Evolutionary conservation across 2,113 vertebrate genomes (phyloP).

Genomic region (Ageneiosus marmoratus): DNA sequence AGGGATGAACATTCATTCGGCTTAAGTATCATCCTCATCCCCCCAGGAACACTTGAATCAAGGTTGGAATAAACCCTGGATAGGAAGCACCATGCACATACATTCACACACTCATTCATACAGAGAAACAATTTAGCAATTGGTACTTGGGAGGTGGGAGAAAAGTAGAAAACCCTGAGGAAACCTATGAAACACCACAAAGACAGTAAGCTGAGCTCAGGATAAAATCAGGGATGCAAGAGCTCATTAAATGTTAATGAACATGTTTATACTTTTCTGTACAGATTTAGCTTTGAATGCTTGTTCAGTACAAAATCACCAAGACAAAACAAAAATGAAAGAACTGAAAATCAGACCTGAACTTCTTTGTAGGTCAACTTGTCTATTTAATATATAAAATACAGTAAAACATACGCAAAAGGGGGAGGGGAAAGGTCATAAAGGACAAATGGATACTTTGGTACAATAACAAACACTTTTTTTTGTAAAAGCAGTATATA

Average conservation of each 20-base stretch:
- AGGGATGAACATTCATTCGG: neutral
- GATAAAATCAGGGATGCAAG: neutral
- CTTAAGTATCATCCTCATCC: neutral
- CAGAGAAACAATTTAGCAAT: neutral
- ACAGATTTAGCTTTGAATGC: neutral
- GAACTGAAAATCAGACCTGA: conserved; percentile 51
- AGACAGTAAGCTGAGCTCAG: neutral
- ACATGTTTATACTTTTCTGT: neutral
- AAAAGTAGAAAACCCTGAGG: neutral
- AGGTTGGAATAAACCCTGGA: neutral
- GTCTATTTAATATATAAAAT: conserved; percentile 87
- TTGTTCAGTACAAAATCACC: neutral
- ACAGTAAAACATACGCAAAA: conserved; percentile 83
- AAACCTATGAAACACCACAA: neutral
- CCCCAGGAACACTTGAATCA: neutral
- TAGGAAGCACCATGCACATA: neutral
- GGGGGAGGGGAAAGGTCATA: conserved; percentile 66
- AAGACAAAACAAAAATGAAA: neutral
- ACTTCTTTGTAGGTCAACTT: conserved; percentile 75
- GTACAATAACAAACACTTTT: conserved; percentile 89
- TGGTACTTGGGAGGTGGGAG: neutral
- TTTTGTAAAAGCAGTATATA: conserved; percentile 92
- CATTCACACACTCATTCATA: neutral
- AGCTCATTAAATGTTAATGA: neutral
- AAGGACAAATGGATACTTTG: conserved; percentile 89